Evolutionary conservation across 2,797 vertebrate species (phyloP).

Genomic region (Sandelia bainsii): DNA sequence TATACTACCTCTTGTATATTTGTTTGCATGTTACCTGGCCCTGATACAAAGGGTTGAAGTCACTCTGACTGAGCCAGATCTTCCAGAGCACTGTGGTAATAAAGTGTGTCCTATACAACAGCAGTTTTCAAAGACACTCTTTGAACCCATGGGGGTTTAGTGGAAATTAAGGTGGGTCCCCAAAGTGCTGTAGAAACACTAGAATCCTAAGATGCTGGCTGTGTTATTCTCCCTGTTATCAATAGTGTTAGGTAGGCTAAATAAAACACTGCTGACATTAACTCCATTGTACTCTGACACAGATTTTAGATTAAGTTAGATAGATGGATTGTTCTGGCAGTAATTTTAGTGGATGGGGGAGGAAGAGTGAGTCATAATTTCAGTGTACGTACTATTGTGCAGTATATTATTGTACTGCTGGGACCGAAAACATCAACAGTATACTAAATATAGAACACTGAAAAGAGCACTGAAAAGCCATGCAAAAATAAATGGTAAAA

Average conservation of each 20-base stretch:
- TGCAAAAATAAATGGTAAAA: not conserved
- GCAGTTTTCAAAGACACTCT: slow-evolving; percentile 63
- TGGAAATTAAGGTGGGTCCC: slow-evolving; percentile 65
- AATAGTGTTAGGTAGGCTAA: slow-evolving; percentile 24
- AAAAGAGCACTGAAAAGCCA: not conserved
- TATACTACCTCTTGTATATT: not conserved
- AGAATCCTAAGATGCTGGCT: slow-evolving; percentile 41
- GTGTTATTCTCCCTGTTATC: slow-evolving; percentile 34
- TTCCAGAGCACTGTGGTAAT: slow-evolving; percentile 53
- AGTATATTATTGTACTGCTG: slow-evolving; percentile 18
- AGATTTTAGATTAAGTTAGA: slow-evolving; percentile 39
- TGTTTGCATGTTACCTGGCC: slow-evolving; percentile 39
- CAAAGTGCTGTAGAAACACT: slow-evolving; percentile 36
- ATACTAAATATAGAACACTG: slow-evolving; percentile 33
- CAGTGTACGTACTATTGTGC: not conserved
- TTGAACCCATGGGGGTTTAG: slow-evolving; percentile 55
- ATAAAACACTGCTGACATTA: slow-evolving; percentile 43
- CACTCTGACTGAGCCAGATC: slow-evolving; percentile 48
- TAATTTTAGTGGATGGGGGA: slow-evolving; percentile 30
- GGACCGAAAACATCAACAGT: slow-evolving; percentile 33
- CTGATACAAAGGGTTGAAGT: slow-evolving; percentile 55
- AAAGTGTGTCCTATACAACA: slow-evolving; percentile 63
- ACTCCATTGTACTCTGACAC: slow-evolving; percentile 28
- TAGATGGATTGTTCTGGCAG: slow-evolving; percentile 19
- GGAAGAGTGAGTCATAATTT: slow-evolving; percentile 48